Conservation (phyloP, 2,113 vertebrate species). For the Myrmecobius fasciatus region DNA sequence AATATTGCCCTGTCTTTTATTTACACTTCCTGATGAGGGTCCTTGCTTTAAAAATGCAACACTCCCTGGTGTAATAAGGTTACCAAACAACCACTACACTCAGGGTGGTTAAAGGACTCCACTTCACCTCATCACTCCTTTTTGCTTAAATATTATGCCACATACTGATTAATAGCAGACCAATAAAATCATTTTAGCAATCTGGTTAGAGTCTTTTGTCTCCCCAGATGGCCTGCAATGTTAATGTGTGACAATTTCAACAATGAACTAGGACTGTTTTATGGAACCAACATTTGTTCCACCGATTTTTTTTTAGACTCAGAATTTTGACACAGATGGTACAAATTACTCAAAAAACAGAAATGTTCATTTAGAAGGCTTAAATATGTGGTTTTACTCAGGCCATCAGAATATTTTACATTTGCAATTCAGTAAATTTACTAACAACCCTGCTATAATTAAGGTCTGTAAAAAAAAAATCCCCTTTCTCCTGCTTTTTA, state of each 20-base stretch:
- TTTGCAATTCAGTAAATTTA: constrained; percentile 89
- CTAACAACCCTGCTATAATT: constrained; percentile 88
- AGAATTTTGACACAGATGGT: constrained; percentile 92
- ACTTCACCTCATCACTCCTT: constrained; percentile 87
- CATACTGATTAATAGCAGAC: constrained; percentile 90
- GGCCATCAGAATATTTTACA: constrained; percentile 88
- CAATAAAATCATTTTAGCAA: constrained; percentile 90
- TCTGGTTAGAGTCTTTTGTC: constrained; percentile 90
- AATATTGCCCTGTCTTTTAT: constrained; percentile 79
- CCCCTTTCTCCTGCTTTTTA: constrained; percentile 81
- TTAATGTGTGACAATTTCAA: constrained; percentile 93
- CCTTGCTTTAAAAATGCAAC: constrained; percentile 68
- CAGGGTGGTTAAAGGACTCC: constrained; percentile 78
- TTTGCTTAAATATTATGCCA: constrained; percentile 89
- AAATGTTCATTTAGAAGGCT: constrained; percentile 91
- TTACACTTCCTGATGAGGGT: constrained; percentile 76
- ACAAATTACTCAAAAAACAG: constrained; percentile 91
- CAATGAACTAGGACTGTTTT: constrained; percentile 92
- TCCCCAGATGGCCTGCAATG: constrained; percentile 91
- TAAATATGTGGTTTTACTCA: constrained; percentile 91
- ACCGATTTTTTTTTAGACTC: constrained; percentile 88
- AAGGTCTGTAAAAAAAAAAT: constrained; percentile 85
- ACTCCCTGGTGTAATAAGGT: constrained; percentile 55
- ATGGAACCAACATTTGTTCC: constrained; percentile 92
- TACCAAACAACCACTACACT: constrained; percentile 70